Percentiles rank a stretch among this genome's conserved stretches.
Evolutionary conservation across 2,797 vertebrate species (phyloP).

Genomic region (Dicrostonyx torquatus): DNA sequence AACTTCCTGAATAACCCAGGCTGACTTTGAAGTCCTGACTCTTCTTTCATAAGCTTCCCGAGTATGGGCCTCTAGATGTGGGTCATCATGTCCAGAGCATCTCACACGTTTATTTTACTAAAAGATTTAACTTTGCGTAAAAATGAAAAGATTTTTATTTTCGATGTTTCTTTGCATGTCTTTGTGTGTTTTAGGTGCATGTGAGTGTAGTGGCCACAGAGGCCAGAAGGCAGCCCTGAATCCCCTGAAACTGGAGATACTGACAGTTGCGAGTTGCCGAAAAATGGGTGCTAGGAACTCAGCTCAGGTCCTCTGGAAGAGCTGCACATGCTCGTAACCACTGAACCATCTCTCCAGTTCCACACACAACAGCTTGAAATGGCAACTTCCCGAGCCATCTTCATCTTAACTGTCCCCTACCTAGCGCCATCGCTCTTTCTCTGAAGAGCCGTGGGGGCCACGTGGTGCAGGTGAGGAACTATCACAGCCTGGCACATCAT

Average conservation of each 20-base stretch:
- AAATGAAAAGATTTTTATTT: neutral
- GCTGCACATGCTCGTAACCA: too few relatives aligned
- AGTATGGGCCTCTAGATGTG: neutral
- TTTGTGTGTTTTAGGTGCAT: neutral
- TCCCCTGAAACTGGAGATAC: neutral
- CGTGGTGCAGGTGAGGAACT: neutral
- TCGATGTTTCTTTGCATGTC: neutral
- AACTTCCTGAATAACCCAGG: neutral
- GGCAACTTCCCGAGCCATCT: too few relatives aligned
- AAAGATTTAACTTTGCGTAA: neutral
- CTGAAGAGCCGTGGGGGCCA: rapidly evolving
- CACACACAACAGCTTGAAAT: too few relatives aligned
- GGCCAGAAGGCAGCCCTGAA: too few relatives aligned
- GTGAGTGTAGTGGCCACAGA: neutral
- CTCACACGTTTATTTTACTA: neutral
- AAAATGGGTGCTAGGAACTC: neutral
- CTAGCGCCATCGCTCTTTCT: too few relatives aligned
- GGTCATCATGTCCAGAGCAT: neutral
- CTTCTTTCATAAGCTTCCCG: neutral
- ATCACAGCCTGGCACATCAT: too few relatives aligned
- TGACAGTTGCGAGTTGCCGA: neutral
- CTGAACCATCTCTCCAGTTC: neutral
- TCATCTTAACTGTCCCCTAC: neutral
- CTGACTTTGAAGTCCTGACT: neutral
- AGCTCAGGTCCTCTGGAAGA: neutral